Evolutionary conservation across 2,888 invertebrate genomes (phyloP), one percentile per base, ranked within the genome.

Genomic region (Pantelozetes paolii): DNA sequence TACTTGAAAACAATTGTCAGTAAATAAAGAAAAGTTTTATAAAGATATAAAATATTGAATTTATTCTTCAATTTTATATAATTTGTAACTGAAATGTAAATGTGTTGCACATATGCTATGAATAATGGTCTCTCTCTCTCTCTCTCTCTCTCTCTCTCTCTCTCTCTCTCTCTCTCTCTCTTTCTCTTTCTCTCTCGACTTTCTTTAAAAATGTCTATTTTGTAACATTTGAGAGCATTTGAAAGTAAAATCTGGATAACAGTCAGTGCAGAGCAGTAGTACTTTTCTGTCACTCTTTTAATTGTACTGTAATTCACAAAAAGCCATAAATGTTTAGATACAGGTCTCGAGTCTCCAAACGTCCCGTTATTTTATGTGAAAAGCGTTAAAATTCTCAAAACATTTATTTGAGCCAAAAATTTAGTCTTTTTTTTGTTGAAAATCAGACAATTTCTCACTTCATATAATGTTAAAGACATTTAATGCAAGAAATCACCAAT

Each of bases 251-350:
- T 36, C 36, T 36, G 36, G 9, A 36, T n/a, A n/a, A n/a, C n/a
- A n/a, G n/a, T n/a, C 13, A 26, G 15, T 57, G 59, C 28, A 28
- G 15, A 3, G 36, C 11, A 45, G 13, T 23, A 28, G 45, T 69
- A 45, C 64, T 69, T 42, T 69, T 69, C 42, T 69, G 40, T 69
- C 69, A 69, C 42, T 69, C 42, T 69, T 45, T 69, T 45, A n/a
- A n/a, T n/a, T n/a, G n/a, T n/a, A 69, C 23, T 69, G 69, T 45
- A 69, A 45, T 62, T 64, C 36, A 13, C 57, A 23, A 13, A 45
- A 69, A 15, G 6, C 45, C 42, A 26, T 26, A 69, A 69, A 26
- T 69, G 15, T 69, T 69, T 23, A 26, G 69, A 69, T 69, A 45
- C 69, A 69, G 67, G 69, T 69, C 69, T 45, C 20, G 69, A 69